Conservation (phyloP, 2,797 vertebrate species). For the Limosa lapponica region DNA sequence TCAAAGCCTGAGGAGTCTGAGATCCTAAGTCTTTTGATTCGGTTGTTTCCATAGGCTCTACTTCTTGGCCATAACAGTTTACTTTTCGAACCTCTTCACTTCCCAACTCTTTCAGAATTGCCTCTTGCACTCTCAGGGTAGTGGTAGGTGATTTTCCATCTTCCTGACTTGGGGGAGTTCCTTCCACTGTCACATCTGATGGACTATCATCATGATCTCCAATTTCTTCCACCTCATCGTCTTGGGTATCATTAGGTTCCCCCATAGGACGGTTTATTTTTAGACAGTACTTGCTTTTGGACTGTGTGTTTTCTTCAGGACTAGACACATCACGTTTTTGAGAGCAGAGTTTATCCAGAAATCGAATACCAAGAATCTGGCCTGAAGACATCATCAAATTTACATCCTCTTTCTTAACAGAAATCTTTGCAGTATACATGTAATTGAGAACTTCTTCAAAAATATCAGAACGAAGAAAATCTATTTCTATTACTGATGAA, state of each 20-base stretch:
- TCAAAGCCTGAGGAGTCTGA: conserved; percentile 88
- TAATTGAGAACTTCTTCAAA: conserved; percentile 97
- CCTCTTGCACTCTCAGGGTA: conserved; percentile 90
- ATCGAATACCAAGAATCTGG: conserved; percentile 93
- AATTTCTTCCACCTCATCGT: conserved; percentile 88
- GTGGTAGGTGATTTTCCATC: conserved; percentile 85
- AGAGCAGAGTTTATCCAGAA: conserved; percentile 94
- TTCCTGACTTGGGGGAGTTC: conserved; percentile 88
- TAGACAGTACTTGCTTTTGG: conserved; percentile 90
- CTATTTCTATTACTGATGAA: conserved; percentile 94
- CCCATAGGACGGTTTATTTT: conserved; percentile 93
- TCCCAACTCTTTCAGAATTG: conserved; percentile 92
- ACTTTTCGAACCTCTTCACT: conserved; percentile 96
- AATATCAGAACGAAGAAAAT: conserved; percentile 95
- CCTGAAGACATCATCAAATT: conserved; percentile 97
- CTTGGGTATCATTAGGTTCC: conserved; percentile 87
- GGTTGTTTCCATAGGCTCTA: conserved; percentile 89
- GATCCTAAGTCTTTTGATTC: conserved; percentile 88
- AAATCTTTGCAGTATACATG: conserved; percentile 95
- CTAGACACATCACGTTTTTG: conserved; percentile 93
- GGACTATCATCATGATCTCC: conserved; percentile 91
- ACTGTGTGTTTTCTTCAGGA: conserved; percentile 85
- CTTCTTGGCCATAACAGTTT: conserved; percentile 94
- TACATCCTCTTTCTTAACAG: conserved; percentile 94
- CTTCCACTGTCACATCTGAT: conserved; percentile 89